These are phyloP conservation scores for Rhinatrema bivittatum DNA, from an alignment of 2,797 vertebrate genomes.

Conservation along the genomic window DNA sequence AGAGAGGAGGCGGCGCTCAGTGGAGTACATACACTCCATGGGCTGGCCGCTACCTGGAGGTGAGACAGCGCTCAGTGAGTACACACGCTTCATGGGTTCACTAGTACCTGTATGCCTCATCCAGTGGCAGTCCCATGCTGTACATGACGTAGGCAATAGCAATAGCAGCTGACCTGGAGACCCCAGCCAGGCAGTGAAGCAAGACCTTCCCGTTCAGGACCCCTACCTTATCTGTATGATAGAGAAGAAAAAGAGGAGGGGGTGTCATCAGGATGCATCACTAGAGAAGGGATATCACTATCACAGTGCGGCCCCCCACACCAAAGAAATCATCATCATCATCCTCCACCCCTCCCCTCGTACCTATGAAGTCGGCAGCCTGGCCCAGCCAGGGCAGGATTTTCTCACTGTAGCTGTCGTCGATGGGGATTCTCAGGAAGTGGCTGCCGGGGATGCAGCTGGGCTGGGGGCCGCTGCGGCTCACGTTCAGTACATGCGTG, in stretches of 20 bases:
- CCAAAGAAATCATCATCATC: no score
- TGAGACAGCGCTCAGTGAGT: no score
- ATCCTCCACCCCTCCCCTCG: no score
- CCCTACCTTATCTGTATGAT: constrained; percentile 14
- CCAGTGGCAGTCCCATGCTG: constrained; percentile 14
- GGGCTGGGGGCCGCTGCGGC: constrained; percentile 19
- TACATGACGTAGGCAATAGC: constrained; percentile 26
- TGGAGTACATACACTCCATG: no score
- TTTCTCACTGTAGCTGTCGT: constrained; percentile 28
- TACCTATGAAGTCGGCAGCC: constrained; percentile 27
- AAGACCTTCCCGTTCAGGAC: constrained; percentile 10
- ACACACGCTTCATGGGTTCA: no score
- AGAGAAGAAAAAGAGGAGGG: no score
- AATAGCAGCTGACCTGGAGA: constrained; percentile 19
- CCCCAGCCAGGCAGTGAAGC: constrained; percentile 24
- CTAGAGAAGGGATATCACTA: no score
- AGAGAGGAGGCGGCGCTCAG: no score
- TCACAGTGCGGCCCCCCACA: no score
- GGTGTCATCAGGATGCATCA: no score
- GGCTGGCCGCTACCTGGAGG: no score
- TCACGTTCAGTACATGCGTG: constrained; percentile 24
- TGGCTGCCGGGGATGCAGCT: constrained; percentile 20
- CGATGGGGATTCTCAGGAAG: constrained; percentile 24
- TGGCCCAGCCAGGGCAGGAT: constrained; percentile 22
- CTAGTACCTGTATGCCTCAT: constrained; percentile 24